A percentile compares a stretch with the other conserved stretches of the same genome.
These are phyloP conservation scores for Tachysurus fulvidraco DNA, from an alignment of 2,113 vertebrate species.

Conservation along the genomic window DNA sequence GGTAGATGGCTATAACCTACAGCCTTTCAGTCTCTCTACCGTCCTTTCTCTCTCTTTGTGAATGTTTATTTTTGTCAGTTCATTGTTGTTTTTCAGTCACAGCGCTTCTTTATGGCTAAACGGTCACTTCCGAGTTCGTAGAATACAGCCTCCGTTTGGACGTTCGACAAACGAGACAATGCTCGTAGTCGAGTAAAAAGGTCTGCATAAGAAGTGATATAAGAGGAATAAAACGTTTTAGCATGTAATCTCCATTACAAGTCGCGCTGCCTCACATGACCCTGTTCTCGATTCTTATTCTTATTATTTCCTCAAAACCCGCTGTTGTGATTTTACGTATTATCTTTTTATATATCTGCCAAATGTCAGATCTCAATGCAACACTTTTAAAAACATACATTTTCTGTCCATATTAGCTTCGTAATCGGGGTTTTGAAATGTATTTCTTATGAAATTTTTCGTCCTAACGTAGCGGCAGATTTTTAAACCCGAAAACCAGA, in stretches of 20 bases:
- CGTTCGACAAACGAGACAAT: too few species aligned
- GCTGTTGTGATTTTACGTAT: not conserved
- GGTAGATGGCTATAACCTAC: conserved; percentile 46
- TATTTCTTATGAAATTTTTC: not conserved
- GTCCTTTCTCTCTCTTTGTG: conserved; percentile 13
- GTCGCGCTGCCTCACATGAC: not conserved
- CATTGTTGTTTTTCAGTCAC: conserved; percentile 46
- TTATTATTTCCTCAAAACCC: not conserved
- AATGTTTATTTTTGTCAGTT: conserved; percentile 22
- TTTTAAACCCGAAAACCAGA: not conserved
- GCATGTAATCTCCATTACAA: not conserved
- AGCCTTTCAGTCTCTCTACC: conserved; percentile 29
- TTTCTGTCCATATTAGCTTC: not conserved
- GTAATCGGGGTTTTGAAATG: not conserved
- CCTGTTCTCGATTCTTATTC: not conserved
- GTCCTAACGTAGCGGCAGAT: not conserved
- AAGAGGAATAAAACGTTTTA: not conserved
- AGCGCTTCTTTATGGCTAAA: not conserved
- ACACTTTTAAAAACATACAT: not conserved
- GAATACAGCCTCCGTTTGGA: not conserved
- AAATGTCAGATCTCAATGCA: not conserved
- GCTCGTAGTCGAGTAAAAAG: not conserved
- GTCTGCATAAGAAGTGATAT: not conserved
- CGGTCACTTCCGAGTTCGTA: not conserved
- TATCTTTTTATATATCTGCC: not conserved